A percentile compares a stretch with the other conserved stretches of the same genome.
These are phyloP conservation scores for Drosophila acutilabella DNA, from an alignment of 2,888 invertebrate genomes.

Conservation along the genomic window DNA sequence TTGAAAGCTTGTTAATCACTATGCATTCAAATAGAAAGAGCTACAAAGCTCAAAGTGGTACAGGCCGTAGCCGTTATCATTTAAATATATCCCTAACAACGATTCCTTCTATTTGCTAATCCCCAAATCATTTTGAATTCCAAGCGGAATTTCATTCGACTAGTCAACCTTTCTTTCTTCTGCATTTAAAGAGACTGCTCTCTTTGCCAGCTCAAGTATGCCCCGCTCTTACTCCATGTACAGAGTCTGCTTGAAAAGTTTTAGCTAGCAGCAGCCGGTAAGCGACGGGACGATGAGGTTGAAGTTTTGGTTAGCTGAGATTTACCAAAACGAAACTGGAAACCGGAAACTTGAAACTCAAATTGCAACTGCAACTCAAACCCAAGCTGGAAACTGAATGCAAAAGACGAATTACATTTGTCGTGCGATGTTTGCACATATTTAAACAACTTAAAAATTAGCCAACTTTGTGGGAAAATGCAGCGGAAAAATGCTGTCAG, in stretches of 20 bases:
- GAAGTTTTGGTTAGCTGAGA: slow-evolving; percentile 3
- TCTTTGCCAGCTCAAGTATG: background rate
- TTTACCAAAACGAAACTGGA: slow-evolving; percentile 6
- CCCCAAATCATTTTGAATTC: too few species aligned
- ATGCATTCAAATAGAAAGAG: too few species aligned
- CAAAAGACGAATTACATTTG: slow-evolving; percentile 68
- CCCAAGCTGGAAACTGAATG: slow-evolving; percentile 19
- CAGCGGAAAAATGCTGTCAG: slow-evolving; percentile 54
- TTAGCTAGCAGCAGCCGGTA: slow-evolving; percentile 14
- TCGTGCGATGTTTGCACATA: slow-evolving; percentile 66
- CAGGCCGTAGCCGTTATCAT: too few species aligned
- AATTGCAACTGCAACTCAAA: slow-evolving; percentile 3
- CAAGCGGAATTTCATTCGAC: background rate
- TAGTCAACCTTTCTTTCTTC: background rate
- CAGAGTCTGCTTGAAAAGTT: slow-evolving; percentile 35
- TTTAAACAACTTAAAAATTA: slow-evolving; percentile 71
- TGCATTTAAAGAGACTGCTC: background rate
- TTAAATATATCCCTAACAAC: too few species aligned
- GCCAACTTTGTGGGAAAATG: slow-evolving; percentile 55
- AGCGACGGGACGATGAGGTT: slow-evolving; percentile 2
- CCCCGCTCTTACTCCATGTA: background rate
- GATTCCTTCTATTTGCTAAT: too few species aligned
- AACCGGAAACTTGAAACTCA: slow-evolving; percentile 8
- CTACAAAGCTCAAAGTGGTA: too few species aligned
- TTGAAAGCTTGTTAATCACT: too few species aligned